Conservation (phyloP, 2,797 vertebrate genomes). For the Girardinus metallicus region DNA sequence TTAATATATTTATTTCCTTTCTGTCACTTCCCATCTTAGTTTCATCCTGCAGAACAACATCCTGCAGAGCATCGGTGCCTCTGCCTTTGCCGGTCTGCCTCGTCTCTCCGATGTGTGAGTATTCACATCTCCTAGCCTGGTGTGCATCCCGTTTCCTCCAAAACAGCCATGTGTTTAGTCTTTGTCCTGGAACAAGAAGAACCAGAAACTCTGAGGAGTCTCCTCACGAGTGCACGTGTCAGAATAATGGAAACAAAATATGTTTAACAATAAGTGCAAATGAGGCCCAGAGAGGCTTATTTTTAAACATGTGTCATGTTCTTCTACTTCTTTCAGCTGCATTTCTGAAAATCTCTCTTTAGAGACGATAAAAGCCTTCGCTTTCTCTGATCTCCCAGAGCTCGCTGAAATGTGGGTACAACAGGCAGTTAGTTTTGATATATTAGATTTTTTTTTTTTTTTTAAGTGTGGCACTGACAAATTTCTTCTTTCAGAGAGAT, state of each 20-base stretch:
- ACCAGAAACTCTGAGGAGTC: constrained; percentile 33
- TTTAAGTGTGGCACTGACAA: background rate
- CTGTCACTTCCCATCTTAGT: constrained; percentile 47
- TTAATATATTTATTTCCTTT: constrained; percentile 4
- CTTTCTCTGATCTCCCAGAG: constrained; percentile 76
- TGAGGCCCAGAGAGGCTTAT: background rate
- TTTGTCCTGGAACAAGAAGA: constrained; percentile 49
- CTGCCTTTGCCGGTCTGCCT: constrained; percentile 70
- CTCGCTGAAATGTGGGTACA: constrained; percentile 75
- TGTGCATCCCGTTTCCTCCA: constrained; percentile 5
- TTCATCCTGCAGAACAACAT: constrained; percentile 63
- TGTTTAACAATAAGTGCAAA: constrained; percentile 13
- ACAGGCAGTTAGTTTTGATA: background rate
- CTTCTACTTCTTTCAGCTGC: constrained; percentile 50
- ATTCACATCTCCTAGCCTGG: background rate
- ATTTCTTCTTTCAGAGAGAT: constrained; percentile 85
- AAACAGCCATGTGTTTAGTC: constrained; percentile 46
- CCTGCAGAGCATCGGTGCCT: constrained; percentile 61
- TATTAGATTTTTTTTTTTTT: background rate
- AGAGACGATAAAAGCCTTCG: constrained; percentile 64
- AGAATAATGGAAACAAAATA: constrained; percentile 34
- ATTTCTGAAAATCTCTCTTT: constrained; percentile 74
- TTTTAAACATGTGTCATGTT: background rate
- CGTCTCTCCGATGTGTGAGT: constrained; percentile 74
- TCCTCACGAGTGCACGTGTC: constrained; percentile 2